These are phyloP conservation scores for Tholera decimalis DNA, from an alignment of 2,888 invertebrate genomes.

Conservation along the genomic window DNA sequence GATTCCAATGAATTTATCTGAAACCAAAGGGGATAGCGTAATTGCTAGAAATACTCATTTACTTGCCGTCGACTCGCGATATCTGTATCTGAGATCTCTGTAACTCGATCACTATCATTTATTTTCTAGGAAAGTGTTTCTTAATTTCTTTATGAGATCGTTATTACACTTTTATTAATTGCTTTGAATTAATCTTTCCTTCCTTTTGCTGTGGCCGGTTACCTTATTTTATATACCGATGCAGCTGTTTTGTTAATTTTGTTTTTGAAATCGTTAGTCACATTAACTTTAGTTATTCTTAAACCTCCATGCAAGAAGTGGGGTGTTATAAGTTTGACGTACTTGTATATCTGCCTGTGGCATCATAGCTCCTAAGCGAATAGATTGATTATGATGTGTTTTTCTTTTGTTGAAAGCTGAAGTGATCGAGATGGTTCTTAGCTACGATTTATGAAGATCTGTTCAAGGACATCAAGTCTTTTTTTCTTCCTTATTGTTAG, in stretches of 20 bases:
- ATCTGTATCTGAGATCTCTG: conserved; percentile 62
- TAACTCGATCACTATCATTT: conserved; percentile 57
- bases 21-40: conserved; percentile 42
- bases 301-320: too few species aligned
- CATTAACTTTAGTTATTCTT: neutral
- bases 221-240: conserved; percentile 4
- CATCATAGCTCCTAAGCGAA: too few species aligned
- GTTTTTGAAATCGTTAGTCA: neutral
- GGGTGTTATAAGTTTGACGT: too few species aligned
- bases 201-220: conserved; percentile 16
- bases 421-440: too few species aligned
- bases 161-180: conserved; percentile 54
- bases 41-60: conserved; percentile 56
- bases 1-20: conserved; percentile 48
- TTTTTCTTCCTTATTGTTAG: too few species aligned
- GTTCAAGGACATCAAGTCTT: too few species aligned
- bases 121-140: conserved; percentile 53
- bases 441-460: too few species aligned
- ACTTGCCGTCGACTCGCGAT: conserved; percentile 21
- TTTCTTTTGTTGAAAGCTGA: too few species aligned
- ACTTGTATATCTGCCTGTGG: too few species aligned
- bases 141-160: conserved; percentile 53
- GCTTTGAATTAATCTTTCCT: conserved; percentile 33
- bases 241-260: conserved; percentile 18
- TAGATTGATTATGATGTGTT: too few species aligned